Evolutionary conservation across 2,797 vertebrate genomes (phyloP), one percentile per base, ranked within the genome.

Genomic region (Lacerta viridis): DNA sequence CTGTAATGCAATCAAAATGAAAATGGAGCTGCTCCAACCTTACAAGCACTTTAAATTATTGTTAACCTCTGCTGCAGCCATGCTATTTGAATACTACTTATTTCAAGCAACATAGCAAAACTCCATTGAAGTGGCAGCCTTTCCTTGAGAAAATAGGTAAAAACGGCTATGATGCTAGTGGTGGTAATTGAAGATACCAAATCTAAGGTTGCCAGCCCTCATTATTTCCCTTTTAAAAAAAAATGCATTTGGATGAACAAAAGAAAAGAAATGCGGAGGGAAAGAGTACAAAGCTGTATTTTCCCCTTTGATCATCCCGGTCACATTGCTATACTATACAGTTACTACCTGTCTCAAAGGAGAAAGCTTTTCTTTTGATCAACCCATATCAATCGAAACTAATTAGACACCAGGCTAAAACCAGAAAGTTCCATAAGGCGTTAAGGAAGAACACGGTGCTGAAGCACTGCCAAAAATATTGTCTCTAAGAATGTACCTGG

Each of bases 311-410:
- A 85, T 85, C 88, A 85, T 55, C 7, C 59, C 69, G 74, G 61
- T 77, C 41, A 75, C 11, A 74, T 29, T 29, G 55, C 69, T 75
- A 50, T 80, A 74, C 55, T 39, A 41, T 61, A 81, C 55, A 36
- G 39, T 50, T 76, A 11, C n/a, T 81, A 66, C 59, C 78, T 68
- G n/a, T 75, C 76, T 89, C 77, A 89, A 89, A 81, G 69, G 78
- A 89, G 80, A 41, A 66, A 36, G 69, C 78, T 87, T 85, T 50
- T 85, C n/a, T 81, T 80, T 85, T 89, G 55, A 81, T 85, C 69
- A 80, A 81, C 81, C 29, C 59, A 46, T 64, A 55, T 85, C 83
- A 75, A 46, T 80, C 77, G 85, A 85, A 85, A 74, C 61, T 68
- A 85, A 85, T 85, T 81, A 76, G 78, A 64, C 77, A 76, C 59